These are phyloP conservation scores for Cataglyphis cursor DNA, from an alignment of 2,888 invertebrate species.

Conservation along the genomic window DNA sequence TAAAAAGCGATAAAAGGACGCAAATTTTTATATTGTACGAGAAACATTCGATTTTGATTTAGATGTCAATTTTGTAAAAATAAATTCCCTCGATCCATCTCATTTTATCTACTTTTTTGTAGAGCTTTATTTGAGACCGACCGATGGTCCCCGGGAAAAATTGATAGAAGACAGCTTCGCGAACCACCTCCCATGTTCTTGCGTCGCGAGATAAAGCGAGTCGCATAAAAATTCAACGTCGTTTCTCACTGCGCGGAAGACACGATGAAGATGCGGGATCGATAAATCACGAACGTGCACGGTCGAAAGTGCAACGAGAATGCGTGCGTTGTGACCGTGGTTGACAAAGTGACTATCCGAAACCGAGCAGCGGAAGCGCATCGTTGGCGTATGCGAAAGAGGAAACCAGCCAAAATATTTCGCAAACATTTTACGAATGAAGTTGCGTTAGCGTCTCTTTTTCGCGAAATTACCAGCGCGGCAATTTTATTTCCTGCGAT, in stretches of 20 bases:
- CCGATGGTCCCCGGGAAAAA: conserved; percentile 20
- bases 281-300: conserved; percentile 64
- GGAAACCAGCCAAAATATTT: conserved; percentile 58
- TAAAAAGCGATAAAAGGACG: background rate
- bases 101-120: background rate
- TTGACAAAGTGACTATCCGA: conserved; percentile 58
- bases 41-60: background rate
- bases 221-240: conserved; percentile 30
- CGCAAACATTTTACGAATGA: conserved; percentile 49
- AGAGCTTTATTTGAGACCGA: background rate
- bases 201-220: background rate
- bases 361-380: conserved; percentile 65
- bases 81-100: background rate
- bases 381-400: conserved; percentile 44
- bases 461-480: conserved; percentile 20
- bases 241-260: conserved; percentile 46
- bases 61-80: background rate
- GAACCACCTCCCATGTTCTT: background rate
- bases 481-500: conserved; percentile 32
- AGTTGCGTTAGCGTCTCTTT: conserved; percentile 30
- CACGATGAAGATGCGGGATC: conserved; percentile 50
- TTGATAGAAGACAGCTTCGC: conserved; percentile 11
- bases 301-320: conserved; percentile 13
- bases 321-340: conserved; percentile 45
- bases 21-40: background rate